Evolutionary conservation across 2,797 vertebrate species (phyloP), one percentile per base, ranked within the genome.

Genomic region (Falco concolor): DNA sequence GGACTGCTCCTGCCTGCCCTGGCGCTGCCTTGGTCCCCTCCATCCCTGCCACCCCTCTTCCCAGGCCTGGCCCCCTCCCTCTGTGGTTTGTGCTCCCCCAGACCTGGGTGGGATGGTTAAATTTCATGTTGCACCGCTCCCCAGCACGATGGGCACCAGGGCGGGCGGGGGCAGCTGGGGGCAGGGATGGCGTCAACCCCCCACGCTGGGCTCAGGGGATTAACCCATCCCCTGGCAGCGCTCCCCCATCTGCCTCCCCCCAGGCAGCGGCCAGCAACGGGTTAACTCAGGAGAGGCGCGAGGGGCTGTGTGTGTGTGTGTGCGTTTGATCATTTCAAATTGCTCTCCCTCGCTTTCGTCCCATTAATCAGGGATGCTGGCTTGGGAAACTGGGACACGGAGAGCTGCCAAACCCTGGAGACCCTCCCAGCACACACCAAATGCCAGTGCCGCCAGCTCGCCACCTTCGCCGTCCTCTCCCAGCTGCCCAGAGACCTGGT

Each of bases 401-500:
- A 99, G 97, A 99, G 98, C 98, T 99, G 99, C 98, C 99, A 99
- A 98, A 99, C 99, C 54, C 98, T 99, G 93, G 98, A 98, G 93
- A 99, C 99, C 78, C 98, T 99, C 91, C 97, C 99, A 42, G 98
- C 99, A 80, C 99, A 99, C 97, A 99, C 99, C 98, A 99, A 99
- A 98, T 99, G 99, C 98, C 99, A 99, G 97, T 99, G 99, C 98
- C 98, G 99, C 98, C 98, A 98, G 98, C 98, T 99, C 84, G 99
- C 99, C 97, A 99, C 99, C 97, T 99, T 99, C 94, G 99, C 99
- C 14, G 98, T 99, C 84, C 98, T 99, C 97, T 98, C 99, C 65
- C 99, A 99, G 98, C 99, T 99, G 95, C 99, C 99, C 98, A 98
- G 98, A 98, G 99, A 99, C 97, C 98, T 98, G 99, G 99, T 99